These are phyloP conservation scores for Arctopsyche grandis DNA, from an alignment of 1,140 invertebrate species.

Conservation along the genomic window DNA sequence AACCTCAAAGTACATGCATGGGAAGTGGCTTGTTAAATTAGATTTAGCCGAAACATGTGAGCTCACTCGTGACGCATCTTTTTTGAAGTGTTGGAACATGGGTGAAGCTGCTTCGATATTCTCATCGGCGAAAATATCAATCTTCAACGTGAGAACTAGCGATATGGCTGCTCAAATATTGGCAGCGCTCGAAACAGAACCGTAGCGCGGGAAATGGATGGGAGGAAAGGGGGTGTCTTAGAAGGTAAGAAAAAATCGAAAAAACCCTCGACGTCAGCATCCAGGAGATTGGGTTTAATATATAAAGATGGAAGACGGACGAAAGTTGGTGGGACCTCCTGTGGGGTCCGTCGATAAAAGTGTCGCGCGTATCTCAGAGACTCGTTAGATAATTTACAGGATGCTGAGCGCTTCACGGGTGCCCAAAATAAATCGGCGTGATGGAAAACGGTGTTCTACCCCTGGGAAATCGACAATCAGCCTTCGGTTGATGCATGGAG, in stretches of 20 bases:
- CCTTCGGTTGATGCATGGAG: conserved; percentile 6
- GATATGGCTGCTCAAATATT: no score
- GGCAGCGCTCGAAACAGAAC: neutral
- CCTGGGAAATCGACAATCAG: conserved; percentile 37
- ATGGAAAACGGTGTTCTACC: neutral
- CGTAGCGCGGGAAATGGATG: neutral
- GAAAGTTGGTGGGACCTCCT: neutral
- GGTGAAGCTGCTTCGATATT: no score
- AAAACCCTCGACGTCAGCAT: neutral
- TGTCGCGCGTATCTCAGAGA: conserved; percentile 32
- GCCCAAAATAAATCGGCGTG: conserved; percentile 28
- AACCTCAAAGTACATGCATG: no score
- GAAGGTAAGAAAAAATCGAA: neutral
- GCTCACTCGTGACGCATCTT: no score
- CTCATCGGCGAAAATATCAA: no score
- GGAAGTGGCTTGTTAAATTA: no score
- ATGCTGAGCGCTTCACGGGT: conserved; percentile 23
- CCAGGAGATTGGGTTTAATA: conserved; percentile 35
- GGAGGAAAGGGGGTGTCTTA: neutral
- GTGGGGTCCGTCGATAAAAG: conserved; percentile 16
- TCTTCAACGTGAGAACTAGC: no score
- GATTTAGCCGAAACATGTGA: no score
- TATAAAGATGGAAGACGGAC: conserved; percentile 24
- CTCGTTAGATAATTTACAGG: conserved; percentile 40
- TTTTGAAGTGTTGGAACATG: no score